Evolutionary conservation across 2,888 invertebrate genomes (phyloP).

Genomic region (Volucella zonaria): DNA sequence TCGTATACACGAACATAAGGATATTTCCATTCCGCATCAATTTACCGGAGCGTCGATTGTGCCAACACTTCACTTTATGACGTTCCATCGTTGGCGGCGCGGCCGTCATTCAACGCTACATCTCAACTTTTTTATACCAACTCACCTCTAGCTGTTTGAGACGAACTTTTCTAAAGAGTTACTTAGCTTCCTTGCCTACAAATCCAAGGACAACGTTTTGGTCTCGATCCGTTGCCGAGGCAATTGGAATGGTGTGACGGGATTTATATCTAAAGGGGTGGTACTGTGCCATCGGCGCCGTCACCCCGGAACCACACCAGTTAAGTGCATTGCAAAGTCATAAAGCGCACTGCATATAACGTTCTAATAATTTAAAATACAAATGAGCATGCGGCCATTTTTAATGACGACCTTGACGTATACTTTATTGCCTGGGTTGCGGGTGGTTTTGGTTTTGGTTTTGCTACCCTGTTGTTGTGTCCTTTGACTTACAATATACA

Average conservation of each 20-base stretch:
- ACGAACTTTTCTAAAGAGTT: conserved; percentile 11
- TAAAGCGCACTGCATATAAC: conserved; percentile 21
- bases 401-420: conserved; percentile 68
- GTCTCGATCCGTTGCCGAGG: conserved; percentile 59
- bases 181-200: conserved; percentile 16
- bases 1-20: not conserved
- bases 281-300: conserved; percentile 8
- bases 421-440: conserved; percentile 27
- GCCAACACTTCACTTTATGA: conserved; percentile 22
- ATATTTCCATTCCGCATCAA: conserved; percentile 21
- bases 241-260: conserved; percentile 8
- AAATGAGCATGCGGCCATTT: conserved; percentile 67
- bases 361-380: conserved; percentile 35
- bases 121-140: not conserved
- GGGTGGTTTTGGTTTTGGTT: not conserved
- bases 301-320: conserved; percentile 29
- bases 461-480: conserved; percentile 53
- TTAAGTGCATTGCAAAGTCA: conserved; percentile 50
- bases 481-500: conserved; percentile 42
- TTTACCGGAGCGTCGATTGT: conserved; percentile 34
- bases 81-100: not conserved
- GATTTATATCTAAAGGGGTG: no score
- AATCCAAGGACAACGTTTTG: conserved; percentile 62
- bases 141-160: not conserved
- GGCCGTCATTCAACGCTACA: conserved; percentile 19